Evolutionary conservation across 2,888 invertebrate species (phyloP), one percentile per base, ranked within the genome.

Genomic region (Meliscaeva auricollis): DNA sequence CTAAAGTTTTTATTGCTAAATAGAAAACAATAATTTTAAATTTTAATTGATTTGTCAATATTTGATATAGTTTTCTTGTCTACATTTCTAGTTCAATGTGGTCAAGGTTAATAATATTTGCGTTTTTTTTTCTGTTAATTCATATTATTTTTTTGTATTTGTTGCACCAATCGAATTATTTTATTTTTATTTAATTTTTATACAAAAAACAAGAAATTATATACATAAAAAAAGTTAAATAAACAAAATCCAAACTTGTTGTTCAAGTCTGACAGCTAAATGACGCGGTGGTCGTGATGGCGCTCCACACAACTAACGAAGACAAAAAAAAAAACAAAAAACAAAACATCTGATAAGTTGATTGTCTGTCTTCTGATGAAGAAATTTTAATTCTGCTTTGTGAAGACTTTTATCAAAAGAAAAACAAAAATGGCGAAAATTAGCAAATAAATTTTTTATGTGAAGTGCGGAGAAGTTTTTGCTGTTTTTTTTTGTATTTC

Each of bases 201-300:
- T 66, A 75, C 30, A 44, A 68, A 75, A 66, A 58, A 32, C 26
- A 58, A 22, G 11, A 30, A 26, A 30, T n/a, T 60, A 32, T 22
- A n/a, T 6, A 8, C n/a, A 44, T 26, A 46, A 62, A 54, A 30
- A 4, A 54, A 26, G 0, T 20, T 5, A 70, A 3, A 26, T 22
- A 22, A n/a, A 41, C 6, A n/a, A n/a, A 58, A 20, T 41, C 2
- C 8, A 76, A 76, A 77, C 76, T 62, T 52, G 76, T 77, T 77
- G 60, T 69, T 76, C 60, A 38, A 60, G 76, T 76, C 41, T 30
- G 17, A 15, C 13, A 20, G 20, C 20, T 35, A 5, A 3, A 4
- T 30, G 15, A 44, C 13, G 9, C 20, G 11, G 8, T 7, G 11
- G 11, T 9, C 6, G 13, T 3, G n/a, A 41, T 69, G 44, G 60